Base-by-base conservation (phyloP, 2,797 vertebrate genomes). In the Holocentrus rufus region DNA sequence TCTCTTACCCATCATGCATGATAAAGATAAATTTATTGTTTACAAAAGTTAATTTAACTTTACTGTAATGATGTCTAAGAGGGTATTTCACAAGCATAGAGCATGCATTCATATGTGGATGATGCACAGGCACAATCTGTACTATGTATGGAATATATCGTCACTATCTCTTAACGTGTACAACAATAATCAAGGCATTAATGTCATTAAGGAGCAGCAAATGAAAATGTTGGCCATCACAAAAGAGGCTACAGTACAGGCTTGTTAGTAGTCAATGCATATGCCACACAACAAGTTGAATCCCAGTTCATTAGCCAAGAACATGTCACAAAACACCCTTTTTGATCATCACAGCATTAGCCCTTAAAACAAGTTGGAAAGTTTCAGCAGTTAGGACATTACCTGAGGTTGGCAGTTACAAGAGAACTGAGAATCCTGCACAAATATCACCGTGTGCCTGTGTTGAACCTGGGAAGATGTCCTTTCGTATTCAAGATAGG, bases 371-470 rank as follows among this genome's bases (percentile, higher is more conserved):
- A 2, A 54, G 1, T 60, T 4, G 13, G 61, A 47, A 79, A 27
- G 18, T 68, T 0, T 58, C 2, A 47, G 9, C 62, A 25, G 66
- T 68, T 11, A 13, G 3, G 0, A 34, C 44, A 71, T 89, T 92
- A 93, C 92, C 92, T 93, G 90, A 86, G 76, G 85, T 75, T 81
- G 76, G 71, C 39, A 62, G 81, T 63, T 50, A 44, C 36, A 80
- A 76, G 53, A 75, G 42, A 84, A 83, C 57, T 39, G 57, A 77
- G 63, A 86, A 77, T 85, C 76, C 77, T 9, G 22, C 68, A 74
- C 69, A 84, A 81, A 83, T 57, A 72, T 66, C 61, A 65, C 72
- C 55, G 17, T 9, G 58, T 57, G 82, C 59, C 78, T 67, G 67
- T 65, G 79, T 58, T 69, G 69, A 79, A 80, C 81, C 71, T 82